A percentile compares a stretch with the other conserved stretches of the same genome.
Evolutionary conservation across 2,797 vertebrate genomes (phyloP).

Genomic region (Pseudocheirus occidentalis): DNA sequence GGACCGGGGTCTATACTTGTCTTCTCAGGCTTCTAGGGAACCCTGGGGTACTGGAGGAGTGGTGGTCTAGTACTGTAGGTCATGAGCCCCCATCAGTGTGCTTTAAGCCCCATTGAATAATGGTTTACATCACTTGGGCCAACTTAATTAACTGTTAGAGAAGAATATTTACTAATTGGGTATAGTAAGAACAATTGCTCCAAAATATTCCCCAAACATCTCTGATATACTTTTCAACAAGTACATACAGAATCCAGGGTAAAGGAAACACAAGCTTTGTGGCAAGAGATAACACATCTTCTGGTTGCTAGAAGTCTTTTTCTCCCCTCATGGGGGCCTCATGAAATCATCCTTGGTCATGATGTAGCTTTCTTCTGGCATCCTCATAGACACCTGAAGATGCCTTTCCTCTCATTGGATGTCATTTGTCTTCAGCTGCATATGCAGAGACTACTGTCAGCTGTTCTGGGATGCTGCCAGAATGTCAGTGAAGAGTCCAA

Average conservation of each 20-base stretch:
- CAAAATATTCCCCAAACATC: neutral
- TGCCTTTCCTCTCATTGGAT: neutral
- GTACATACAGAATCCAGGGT: neutral
- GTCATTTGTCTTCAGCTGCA: neutral
- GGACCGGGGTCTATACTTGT: neutral
- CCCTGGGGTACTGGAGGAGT: neutral
- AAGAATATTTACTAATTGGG: neutral
- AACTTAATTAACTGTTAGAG: neutral
- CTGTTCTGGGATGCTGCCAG: neutral
- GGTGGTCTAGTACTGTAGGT: neutral
- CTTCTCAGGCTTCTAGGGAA: neutral
- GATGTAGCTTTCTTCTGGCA: neutral
- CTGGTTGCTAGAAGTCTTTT: neutral
- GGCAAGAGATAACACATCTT: neutral
- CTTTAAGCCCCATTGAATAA: neutral
- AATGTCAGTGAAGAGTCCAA: neutral
- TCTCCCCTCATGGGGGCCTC: neutral
- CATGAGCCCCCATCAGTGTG: neutral
- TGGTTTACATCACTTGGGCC: neutral
- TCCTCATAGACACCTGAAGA: neutral
- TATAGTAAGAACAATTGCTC: neutral
- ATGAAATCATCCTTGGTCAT: neutral
- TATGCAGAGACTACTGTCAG: neutral
- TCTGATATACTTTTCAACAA: neutral
- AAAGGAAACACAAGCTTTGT: neutral